Conservation (phyloP, 2,113 vertebrate species). For the Chaetodon trifascialis region DNA sequence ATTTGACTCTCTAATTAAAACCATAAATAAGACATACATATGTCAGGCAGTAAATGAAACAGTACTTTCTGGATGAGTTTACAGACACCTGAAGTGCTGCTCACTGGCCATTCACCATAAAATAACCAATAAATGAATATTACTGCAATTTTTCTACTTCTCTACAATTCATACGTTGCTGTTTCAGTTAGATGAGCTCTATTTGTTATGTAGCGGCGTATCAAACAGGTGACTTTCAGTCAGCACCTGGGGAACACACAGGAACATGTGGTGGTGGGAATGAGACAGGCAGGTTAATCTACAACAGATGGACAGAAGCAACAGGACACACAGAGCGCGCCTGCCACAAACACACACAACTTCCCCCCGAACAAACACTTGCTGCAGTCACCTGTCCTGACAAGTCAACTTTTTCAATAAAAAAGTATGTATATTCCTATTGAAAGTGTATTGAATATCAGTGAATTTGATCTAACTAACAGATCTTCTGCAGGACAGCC, state of each 20-base stretch:
- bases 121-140: background rate
- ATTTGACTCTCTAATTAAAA: background rate
- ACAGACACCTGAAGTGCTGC: background rate
- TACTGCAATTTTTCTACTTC: background rate
- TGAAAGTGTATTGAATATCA: too few species aligned
- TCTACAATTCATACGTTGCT: background rate
- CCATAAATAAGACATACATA: background rate
- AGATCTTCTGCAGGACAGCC: too few species aligned
- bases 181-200: background rate
- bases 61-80: background rate
- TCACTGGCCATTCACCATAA: background rate
- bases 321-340: conserved; percentile 24
- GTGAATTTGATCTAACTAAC: too few species aligned
- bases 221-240: conserved; percentile 32
- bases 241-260: conserved; percentile 15
- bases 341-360: conserved; percentile 18
- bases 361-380: conserved; percentile 12
- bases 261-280: conserved; percentile 36
- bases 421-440: too few species aligned
- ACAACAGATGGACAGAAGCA: conserved; percentile 62
- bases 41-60: background rate
- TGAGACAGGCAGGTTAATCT: conserved; percentile 56
- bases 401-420: background rate
- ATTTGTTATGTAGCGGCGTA: background rate
- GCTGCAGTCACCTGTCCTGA: conserved; percentile 3